phyloP scores from a whole-genome alignment of 2,888 invertebrate species.

The Diadegma fenestrale region DNA sequence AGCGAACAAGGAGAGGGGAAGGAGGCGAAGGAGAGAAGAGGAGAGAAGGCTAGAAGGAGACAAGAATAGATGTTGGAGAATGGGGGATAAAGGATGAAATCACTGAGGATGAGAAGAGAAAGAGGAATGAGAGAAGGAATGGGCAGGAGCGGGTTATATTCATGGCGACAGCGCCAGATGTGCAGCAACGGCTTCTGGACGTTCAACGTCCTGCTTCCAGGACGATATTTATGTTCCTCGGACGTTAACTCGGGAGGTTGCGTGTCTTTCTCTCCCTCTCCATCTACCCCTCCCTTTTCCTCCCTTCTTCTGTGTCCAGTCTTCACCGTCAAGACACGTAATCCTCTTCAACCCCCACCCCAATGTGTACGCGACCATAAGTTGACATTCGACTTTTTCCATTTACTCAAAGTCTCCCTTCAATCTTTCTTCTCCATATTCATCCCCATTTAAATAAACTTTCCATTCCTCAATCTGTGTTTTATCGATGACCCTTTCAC shows the following conservation, averaged over 20 bases:
- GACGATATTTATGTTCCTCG: constrained; percentile 81
- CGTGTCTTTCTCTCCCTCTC: constrained; percentile 51
- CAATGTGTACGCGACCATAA: constrained; percentile 56
- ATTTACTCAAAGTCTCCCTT: constrained; percentile 18
- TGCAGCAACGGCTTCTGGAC: constrained; percentile 78
- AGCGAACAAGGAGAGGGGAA: constrained; percentile 37
- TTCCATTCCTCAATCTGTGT: constrained; percentile 21
- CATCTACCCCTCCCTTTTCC: constrained; percentile 2
- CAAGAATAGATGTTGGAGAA: constrained; percentile 55
- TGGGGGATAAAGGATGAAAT: constrained; percentile 50
- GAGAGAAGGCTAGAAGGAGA: constrained; percentile 31
- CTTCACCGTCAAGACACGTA: constrained; percentile 72
- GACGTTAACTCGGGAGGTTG: constrained; percentile 78
- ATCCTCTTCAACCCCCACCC: constrained; percentile 40
- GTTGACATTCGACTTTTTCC: constrained; percentile 20
- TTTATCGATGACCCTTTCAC: constrained; percentile 22
- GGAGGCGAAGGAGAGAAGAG: constrained; percentile 37
- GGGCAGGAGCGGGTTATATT: constrained; percentile 76
- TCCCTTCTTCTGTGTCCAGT: constrained; percentile 20
- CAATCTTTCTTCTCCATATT: constrained; percentile 49
- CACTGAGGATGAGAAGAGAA: constrained; percentile 41
- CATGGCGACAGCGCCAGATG: constrained; percentile 82
- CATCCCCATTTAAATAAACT: constrained; percentile 45
- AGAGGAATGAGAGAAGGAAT: constrained; percentile 44
- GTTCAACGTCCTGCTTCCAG: constrained; percentile 79